Base-by-base conservation (phyloP, 2,888 invertebrate species). In the Agrochola lota region DNA sequence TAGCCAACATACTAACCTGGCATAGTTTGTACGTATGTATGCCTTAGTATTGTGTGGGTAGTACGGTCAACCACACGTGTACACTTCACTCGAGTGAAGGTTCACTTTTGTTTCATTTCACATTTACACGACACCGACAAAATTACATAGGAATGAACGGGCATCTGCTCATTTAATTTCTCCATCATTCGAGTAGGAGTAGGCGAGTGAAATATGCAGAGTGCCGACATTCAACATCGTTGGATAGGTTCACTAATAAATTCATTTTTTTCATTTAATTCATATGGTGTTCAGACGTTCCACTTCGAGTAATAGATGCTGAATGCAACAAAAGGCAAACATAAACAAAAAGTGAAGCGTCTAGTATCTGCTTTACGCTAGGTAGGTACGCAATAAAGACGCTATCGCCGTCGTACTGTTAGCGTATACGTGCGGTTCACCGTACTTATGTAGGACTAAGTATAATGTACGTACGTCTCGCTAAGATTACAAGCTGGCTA, bases 401-500 rank as follows among this genome's bases (percentile, higher is more conserved):
- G 5, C 49, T 52, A 3, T 23, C 30, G 52, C 6, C 15, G 55
- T 35, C 5, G 9, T 35, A 30, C 30, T 68, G 15, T 68, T 68
- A 23, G 30, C 23, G 35, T 68, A 3, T n/a, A 35, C 20, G 11
- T 52, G 17, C 7, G 6, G 20, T 3, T 43, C n/a, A 15, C 23
- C 20, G 5, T 77, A 23, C 46, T 5, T 60, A 35, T 69, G 43
- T 70, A n/a, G n/a, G 0, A 17, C 43, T 49, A 8, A 15, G 40
- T 82, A 66, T 59, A 73, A 20, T 9, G 66, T 77, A 67, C 64
- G 49, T 57, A 52, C 26, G 75, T 57, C 60, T 55, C 81, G 70
- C 72, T 73, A 77, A 81, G 77, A 88, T 84, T 87, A 88, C 87
- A 80, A 78, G 74, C 81, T 77, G 68, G 72, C 70, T 69, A 67